Percentiles rank a stretch among this genome's conserved stretches.
These are phyloP conservation scores for Micronycteris hirsuta DNA, from an alignment of 2,113 vertebrate species.

Conservation along the genomic window DNA sequence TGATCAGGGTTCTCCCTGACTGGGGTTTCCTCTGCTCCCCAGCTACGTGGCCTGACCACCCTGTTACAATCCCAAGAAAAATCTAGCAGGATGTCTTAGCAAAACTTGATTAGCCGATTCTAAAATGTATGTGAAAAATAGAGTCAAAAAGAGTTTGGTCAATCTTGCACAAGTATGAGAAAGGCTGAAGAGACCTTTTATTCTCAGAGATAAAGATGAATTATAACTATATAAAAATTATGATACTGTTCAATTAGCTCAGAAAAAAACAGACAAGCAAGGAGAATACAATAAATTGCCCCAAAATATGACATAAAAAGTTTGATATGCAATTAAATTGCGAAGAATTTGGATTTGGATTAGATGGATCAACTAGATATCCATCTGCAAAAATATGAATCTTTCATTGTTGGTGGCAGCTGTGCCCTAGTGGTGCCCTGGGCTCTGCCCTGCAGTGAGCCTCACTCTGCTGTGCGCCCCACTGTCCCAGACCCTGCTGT, in stretches of 20 bases:
- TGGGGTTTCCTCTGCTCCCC: no score
- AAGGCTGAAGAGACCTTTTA: background rate
- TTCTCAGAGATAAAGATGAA: background rate
- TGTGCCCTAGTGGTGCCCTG: accelerated
- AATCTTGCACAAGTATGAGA: background rate
- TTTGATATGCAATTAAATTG: background rate
- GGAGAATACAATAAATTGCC: background rate
- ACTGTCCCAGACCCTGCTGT: no score
- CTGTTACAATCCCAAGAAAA: background rate
- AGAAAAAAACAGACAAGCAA: background rate
- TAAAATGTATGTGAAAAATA: background rate
- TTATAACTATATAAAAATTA: background rate
- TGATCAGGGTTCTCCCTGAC: no score
- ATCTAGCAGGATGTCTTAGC: background rate
- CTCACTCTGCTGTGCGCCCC: no score
- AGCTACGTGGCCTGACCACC: no score
- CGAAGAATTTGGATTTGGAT: background rate
- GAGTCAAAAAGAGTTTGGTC: background rate
- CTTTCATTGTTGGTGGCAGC: background rate
- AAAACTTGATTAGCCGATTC: background rate
- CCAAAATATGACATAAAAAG: background rate
- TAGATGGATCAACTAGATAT: background rate
- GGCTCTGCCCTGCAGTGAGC: background rate
- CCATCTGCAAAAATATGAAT: background rate
- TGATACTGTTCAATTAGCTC: background rate